Evolutionary conservation across 2,888 invertebrate genomes (phyloP), one percentile per base, ranked within the genome.

Genomic region (Stegophylla sp.): DNA sequence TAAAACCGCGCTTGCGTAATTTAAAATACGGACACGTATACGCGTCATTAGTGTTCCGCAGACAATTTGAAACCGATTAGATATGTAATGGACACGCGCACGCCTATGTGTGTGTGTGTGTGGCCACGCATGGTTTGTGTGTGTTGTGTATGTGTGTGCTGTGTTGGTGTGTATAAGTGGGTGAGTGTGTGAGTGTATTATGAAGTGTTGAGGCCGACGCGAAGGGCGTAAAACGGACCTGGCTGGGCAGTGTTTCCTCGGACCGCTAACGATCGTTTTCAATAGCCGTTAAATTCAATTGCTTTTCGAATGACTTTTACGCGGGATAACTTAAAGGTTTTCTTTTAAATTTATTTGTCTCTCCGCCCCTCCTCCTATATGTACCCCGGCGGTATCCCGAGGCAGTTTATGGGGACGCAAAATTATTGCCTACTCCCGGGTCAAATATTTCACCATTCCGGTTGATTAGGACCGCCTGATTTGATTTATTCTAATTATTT

Each of bases 241-340:
- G 66, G 45, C 23, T 23, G 43, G 23, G 20, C 20, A 17, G 66
- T 66, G 66, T 66, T 66, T 26, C 26, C 26, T 45, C 45, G 23
- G 23, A 66, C 71, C 71, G 17, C 69, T 53, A 71, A 71, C 71
- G 53, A 71, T 34, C 71, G 53, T 71, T 71, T 53, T 53, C 71
- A 13, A 71, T 71, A 71, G 71, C 51, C 34, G 71, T 71, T 34
- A 53, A 71, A 71, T 71, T 53, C 71, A 71, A 71, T 71, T 53
- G 71, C 53, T 71, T 34, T 20, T 13, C 69, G 53, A 71, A 71
- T 3, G 51, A 71, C 53, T 41, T 71, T 53, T 3, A 15, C 20
- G 53, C 34, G 34, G 34, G 34, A 13, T 34, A 53, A 71, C 34
- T 71, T 41, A 34, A 34, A 53, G 71, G 53, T 53, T 53, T 53